Base-by-base conservation (phyloP, 2,888 invertebrate species). In the Caenorhabditis sinica region DNA sequence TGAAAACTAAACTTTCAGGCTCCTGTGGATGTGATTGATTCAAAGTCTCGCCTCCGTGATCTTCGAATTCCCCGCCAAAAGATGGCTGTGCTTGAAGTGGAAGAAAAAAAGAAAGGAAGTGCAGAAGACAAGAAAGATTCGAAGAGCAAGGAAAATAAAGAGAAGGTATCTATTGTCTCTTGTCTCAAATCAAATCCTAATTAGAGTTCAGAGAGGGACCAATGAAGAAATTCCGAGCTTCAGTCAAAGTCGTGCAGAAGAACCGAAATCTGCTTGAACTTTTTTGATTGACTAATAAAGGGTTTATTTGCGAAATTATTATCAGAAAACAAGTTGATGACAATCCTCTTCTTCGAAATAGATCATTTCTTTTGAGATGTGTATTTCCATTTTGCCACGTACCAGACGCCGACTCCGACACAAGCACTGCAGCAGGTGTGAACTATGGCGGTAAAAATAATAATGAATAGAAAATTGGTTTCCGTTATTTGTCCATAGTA, bases 61-160 rank as follows among this genome's bases (percentile, higher is more conserved):
- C 51, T 74, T 23, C 61, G 53, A 23, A 74, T 74, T 74, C 63
- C 74, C 6, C 63, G 74, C 6, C 63, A 65, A 23, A 74, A 74
- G 15, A 74, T 74, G 74, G 20, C 63, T 28, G 51, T 74, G 15
- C 25, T 74, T 40, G 74, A 74, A 8, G 74, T 74, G n/a, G 69
- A 69, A 23, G 28, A 56, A 23, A 63, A 63, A 28, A 63, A 74
- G 45, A 13, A 25, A 17, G n/a, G 20, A 15, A 65, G 53, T 51
- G 17, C 45, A 25, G 74, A 74, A 11, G 73, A 60, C 28, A 51
- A 63, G 51, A 65, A 53, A 20, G 60, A 63, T 20, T n/a, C 13
- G n/a, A 73, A 61, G 15, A 73, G 58, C 40, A 56, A 43, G 40
- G 49, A 49, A 1, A 56, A 40, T 13, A 40, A 73, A 33, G 73